These are phyloP conservation scores for Lepidocyrtoides sp. DNA, from an alignment of 2,888 invertebrate genomes.

Conservation along the genomic window DNA sequence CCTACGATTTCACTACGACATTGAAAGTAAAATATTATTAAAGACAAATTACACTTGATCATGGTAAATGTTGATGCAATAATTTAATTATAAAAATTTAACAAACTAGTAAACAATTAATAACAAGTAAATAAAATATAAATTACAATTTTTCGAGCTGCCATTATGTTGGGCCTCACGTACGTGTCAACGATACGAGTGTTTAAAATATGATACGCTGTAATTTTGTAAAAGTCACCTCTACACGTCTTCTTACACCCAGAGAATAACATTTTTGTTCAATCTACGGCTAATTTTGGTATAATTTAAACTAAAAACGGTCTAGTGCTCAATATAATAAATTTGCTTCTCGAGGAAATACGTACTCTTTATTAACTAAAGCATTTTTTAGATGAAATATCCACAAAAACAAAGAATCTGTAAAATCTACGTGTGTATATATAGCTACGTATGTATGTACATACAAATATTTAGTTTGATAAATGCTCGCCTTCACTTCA, in stretches of 20 bases:
- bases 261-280: not conserved
- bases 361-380: slow-evolving; percentile 9
- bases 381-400: slow-evolving; percentile 27
- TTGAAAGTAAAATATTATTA: no score
- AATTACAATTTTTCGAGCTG: slow-evolving; percentile 42
- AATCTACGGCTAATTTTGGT: not conserved
- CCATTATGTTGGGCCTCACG: slow-evolving; percentile 22
- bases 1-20: no score
- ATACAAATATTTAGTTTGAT: not conserved
- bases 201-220: not conserved
- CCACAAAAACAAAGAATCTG: not conserved
- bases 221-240: not conserved
- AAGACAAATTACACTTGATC: no score
- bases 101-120: slow-evolving; percentile 40
- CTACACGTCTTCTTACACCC: not conserved
- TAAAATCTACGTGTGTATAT: no score
- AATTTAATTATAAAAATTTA: slow-evolving; percentile 38
- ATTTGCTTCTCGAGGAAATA: slow-evolving; percentile 25
- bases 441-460: not conserved
- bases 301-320: not conserved
- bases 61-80: not conserved
- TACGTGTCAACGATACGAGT: not conserved
- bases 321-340: slow-evolving; percentile 8
- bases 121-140: slow-evolving; percentile 54
- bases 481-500: not conserved